Evolutionary conservation across 2,888 invertebrate genomes (phyloP).

Genomic region (Cremastinae sp.): DNA sequence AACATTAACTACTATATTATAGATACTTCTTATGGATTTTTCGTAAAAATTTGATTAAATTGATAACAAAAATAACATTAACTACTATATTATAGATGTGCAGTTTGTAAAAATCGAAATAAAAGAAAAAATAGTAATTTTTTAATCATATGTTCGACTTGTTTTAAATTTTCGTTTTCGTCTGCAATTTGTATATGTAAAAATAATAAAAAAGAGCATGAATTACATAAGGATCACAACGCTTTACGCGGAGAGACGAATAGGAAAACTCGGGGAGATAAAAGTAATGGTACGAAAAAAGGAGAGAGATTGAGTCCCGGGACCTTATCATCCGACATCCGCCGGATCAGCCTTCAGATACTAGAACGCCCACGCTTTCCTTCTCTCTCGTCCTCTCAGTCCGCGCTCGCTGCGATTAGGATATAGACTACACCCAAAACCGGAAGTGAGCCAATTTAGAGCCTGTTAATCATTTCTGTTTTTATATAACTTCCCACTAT

Average conservation of each 20-base stretch:
- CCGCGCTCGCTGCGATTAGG: constrained; percentile 51
- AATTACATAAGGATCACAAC: constrained; percentile 46
- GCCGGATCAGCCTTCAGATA: constrained; percentile 79
- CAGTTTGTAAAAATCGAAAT: too few species aligned
- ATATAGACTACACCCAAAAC: constrained; percentile 54
- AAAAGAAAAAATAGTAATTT: too few species aligned
- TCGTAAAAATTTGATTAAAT: too few species aligned
- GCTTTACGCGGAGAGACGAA: constrained; percentile 56
- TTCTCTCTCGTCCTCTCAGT: constrained; percentile 68
- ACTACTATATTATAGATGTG: too few species aligned
- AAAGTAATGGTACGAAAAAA: constrained; percentile 77
- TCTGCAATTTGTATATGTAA: background rate
- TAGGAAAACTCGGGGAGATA: constrained; percentile 51
- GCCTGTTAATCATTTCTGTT: constrained; percentile 29
- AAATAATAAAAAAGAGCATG: constrained; percentile 29
- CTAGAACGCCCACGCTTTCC: constrained; percentile 78
- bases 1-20: too few species aligned
- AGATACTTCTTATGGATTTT: too few species aligned
- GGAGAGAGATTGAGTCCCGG: constrained; percentile 59
- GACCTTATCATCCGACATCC: constrained; percentile 78
- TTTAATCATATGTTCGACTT: too few species aligned
- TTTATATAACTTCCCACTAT: constrained; percentile 23
- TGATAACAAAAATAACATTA: too few species aligned
- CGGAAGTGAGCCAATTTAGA: constrained; percentile 57
- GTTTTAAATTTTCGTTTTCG: too few species aligned